Conservation (phyloP, 23 tunicate genomes). For the Trididemnum clinides region DNA sequence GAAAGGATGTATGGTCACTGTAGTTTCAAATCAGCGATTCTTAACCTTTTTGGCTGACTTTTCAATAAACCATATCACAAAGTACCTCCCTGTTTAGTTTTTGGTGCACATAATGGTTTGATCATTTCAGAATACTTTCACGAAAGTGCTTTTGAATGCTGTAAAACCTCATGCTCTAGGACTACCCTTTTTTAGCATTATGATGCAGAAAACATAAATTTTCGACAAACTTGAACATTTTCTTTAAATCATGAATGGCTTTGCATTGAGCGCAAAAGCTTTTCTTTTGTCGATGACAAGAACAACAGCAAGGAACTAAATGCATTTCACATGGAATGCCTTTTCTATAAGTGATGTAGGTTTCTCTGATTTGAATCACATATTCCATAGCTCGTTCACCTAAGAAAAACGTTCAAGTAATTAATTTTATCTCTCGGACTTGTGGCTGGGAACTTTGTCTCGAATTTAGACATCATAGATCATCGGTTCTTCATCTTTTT, state of each 20-base stretch:
- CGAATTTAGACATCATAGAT: too few species aligned
- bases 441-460: too few species aligned
- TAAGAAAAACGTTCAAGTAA: neutral
- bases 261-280: constrained; percentile 55
- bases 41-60: neutral
- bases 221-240: constrained; percentile 61
- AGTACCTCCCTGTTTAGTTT: too few species aligned
- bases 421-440: neutral
- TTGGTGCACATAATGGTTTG: too few species aligned
- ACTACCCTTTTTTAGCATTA: neutral
- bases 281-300: constrained; percentile 35
- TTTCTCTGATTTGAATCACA: constrained; percentile 44
- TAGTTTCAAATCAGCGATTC: too few species aligned
- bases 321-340: constrained; percentile 58
- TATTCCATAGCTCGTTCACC: constrained; percentile 48
- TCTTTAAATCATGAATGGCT: constrained; percentile 58
- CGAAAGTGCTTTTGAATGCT: too few species aligned
- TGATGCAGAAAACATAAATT: neutral
- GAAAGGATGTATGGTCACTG: too few species aligned
- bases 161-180: too few species aligned
- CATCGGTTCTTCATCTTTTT: too few species aligned
- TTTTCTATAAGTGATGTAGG: constrained; percentile 56
- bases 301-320: constrained; percentile 64
- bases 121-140: too few species aligned
- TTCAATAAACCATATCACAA: neutral